These are phyloP conservation scores for Ptychochromis oligacanthus DNA, from an alignment of 2,113 vertebrate genomes.

Conservation along the genomic window DNA sequence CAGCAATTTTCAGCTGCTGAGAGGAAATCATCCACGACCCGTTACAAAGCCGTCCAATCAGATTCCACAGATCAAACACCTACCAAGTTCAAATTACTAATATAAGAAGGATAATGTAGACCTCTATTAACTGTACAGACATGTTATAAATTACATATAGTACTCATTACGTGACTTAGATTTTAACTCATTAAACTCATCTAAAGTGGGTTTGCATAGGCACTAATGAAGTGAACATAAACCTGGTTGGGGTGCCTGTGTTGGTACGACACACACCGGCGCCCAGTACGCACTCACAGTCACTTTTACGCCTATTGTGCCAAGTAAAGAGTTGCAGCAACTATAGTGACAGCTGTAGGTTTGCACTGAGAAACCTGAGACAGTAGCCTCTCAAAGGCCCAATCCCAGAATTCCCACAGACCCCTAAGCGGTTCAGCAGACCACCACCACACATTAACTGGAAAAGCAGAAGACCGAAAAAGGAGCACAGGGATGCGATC, in stretches of 20 bases:
- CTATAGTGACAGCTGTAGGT: constrained; percentile 12
- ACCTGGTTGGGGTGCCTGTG: neutral
- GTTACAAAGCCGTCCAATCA: neutral
- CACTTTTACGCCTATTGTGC: constrained; percentile 28
- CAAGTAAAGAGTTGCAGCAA: constrained; percentile 23
- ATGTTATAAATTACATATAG: neutral
- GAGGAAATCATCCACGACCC: neutral
- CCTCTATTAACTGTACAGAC: neutral
- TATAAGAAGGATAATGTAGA: neutral
- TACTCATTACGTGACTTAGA: neutral
- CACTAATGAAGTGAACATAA: neutral
- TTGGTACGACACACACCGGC: neutral
- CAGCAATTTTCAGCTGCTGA: neutral
- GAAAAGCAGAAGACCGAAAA: neutral
- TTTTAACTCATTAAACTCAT: neutral
- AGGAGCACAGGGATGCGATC: neutral
- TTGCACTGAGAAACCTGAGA: constrained; percentile 43
- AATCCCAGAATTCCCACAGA: constrained; percentile 55
- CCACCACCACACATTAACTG: neutral
- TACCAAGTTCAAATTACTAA: neutral
- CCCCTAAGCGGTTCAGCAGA: constrained; percentile 62
- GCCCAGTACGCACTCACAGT: neutral
- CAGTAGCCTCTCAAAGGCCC: constrained; percentile 17
- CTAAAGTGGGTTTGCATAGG: neutral
- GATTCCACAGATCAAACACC: neutral